These are phyloP conservation scores for Zaprionus bogoriensis DNA, from an alignment of 2,888 invertebrate species.

Conservation along the genomic window DNA sequence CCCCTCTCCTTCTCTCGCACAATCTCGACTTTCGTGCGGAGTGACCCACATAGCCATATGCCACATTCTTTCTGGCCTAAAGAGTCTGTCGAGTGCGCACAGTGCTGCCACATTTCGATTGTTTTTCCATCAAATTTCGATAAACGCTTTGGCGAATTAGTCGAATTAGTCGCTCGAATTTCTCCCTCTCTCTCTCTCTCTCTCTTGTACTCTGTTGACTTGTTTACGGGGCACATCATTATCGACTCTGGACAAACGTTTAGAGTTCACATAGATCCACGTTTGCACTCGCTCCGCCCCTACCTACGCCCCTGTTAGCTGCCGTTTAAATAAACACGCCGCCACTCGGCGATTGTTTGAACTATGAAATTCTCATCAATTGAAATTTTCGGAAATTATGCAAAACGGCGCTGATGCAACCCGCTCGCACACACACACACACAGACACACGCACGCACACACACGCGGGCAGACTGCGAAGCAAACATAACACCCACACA, in stretches of 20 bases:
- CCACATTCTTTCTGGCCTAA: neutral
- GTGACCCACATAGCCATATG: neutral
- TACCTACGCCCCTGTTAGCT: neutral
- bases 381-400: conserved; percentile 70
- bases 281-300: neutral
- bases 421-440: conserved; percentile 4
- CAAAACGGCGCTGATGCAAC: conserved; percentile 54
- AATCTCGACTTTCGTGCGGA: neutral
- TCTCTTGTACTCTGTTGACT: neutral
- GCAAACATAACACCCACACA: conserved; percentile 5
- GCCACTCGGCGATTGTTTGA: conserved; percentile 55
- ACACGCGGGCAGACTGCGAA: neutral
- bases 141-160: conserved; percentile 35
- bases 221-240: neutral
- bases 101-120: conserved; percentile 8
- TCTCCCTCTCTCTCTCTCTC: neutral
- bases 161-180: neutral
- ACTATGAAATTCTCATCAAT: conserved; percentile 61
- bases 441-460: conserved; percentile 4
- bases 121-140: conserved; percentile 9
- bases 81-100: neutral
- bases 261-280: neutral
- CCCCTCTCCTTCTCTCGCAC: neutral
- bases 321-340: conserved; percentile 34
- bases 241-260: neutral